phyloP scores from a whole-genome alignment of 53 echinoderm and acorn worm species.

The Holothuria leucospilota region DNA sequence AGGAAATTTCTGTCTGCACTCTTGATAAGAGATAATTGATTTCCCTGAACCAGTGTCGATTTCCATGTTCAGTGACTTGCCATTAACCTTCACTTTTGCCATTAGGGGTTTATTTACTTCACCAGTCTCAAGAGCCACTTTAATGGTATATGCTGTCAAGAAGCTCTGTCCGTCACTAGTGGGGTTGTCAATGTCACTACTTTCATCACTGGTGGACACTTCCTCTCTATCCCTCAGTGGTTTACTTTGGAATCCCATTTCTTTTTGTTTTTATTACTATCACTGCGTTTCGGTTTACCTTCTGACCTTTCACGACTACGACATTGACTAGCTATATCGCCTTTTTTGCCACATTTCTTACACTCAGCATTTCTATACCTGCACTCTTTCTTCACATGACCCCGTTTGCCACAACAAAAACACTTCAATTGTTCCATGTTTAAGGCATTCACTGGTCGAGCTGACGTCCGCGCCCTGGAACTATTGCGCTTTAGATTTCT shows the following conservation, averaged over 20 bases:
- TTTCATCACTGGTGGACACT: not conserved
- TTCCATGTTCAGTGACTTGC: not conserved
- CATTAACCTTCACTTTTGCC: not conserved
- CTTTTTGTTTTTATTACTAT: not conserved
- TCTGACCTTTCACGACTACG: not conserved
- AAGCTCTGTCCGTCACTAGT: not conserved
- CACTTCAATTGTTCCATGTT: no score
- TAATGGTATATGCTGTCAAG: not conserved
- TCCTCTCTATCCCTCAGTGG: not conserved
- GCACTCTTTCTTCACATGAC: no score
- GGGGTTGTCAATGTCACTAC: not conserved
- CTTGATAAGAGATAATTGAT: slow-evolving; percentile 4
- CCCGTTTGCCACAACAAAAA: no score
- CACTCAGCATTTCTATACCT: not conserved
- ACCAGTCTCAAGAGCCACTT: not conserved
- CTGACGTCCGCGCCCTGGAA: no score
- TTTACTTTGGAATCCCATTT: slow-evolving; percentile 22
- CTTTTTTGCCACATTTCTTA: not conserved
- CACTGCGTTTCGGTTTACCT: not conserved
- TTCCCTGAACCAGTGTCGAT: slow-evolving; percentile 22
- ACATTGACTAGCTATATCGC: not conserved
- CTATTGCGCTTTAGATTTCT: no score
- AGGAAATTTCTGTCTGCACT: slow-evolving; percentile 10
- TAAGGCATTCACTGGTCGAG: no score
- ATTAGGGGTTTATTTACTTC: not conserved